These are phyloP conservation scores for Peromyscus maniculatus DNA, from an alignment of 2,113 vertebrate species.

Conservation along the genomic window DNA sequence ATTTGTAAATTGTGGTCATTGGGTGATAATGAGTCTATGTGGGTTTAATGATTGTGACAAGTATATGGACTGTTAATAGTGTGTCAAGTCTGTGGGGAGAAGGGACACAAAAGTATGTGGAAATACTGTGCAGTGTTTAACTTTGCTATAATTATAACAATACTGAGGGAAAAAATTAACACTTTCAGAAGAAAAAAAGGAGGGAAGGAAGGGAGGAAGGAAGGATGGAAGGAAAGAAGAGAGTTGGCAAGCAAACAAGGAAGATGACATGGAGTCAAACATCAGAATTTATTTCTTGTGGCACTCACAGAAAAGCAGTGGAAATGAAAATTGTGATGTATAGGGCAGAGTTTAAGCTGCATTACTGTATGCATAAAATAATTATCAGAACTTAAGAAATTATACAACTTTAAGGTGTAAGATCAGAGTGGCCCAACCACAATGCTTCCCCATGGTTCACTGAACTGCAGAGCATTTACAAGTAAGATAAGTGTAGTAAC, in stretches of 20 bases:
- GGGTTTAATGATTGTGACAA: not conserved
- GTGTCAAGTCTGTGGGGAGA: fast-evolving
- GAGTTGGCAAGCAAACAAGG: not conserved
- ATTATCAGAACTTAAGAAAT: not conserved
- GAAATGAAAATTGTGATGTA: not conserved
- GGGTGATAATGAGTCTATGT: not conserved
- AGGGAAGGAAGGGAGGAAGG: no score
- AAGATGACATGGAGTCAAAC: not conserved
- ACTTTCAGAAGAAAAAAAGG: not conserved
- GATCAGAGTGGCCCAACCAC: no score
- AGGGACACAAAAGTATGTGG: fast-evolving
- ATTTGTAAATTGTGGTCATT: not conserved
- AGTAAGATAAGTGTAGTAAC: no score
- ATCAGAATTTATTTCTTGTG: not conserved
- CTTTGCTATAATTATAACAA: not conserved
- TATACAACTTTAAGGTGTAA: not conserved
- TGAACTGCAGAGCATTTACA: no score
- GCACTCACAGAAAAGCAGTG: not conserved
- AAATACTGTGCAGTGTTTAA: not conserved
- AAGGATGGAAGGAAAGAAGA: no score
- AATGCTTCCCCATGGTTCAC: fast-evolving
- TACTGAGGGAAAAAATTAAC: no score
- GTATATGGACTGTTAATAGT: not conserved
- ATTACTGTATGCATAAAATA: not conserved
- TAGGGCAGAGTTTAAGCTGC: not conserved